Evolutionary conservation across 2,113 vertebrate genomes (phyloP), one percentile per base, ranked within the genome.

Genomic region (Pyrgilauda ruficollis): DNA sequence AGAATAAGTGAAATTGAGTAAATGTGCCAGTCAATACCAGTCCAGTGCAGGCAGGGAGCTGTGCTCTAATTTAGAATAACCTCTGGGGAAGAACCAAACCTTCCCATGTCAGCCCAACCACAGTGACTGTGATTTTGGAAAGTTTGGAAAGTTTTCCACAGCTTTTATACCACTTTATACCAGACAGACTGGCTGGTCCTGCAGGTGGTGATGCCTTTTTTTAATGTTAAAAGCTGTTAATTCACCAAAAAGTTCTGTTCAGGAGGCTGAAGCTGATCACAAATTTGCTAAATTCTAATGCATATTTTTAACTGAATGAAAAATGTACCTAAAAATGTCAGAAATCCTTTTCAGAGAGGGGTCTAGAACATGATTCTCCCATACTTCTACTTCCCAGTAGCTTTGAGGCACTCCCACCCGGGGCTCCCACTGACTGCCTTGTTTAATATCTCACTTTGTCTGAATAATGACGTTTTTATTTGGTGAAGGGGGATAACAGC

Each of bases 31-130:
- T 56, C 43, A 15, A 15, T 10, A 23, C 28, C 70, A 50, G 28
- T 3, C 3, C 35, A 31, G 43, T 1, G 20, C 41, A 15, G 78
- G 7, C 16, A 20, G 44, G 6, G 74, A 50, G 18, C 74, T 10
- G 52, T 13, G 1, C n/a, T 72, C 7, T 50, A 4, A 7, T 11
- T 39, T 2, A 10, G 20, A 47, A 6, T 20, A 27, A 52, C 4
- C 23, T 12, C 43, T 23, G 9, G 84, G 76, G 19, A n/a, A 41
- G 68, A 62, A 7, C 31, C 13, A 26, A 11, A 43, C 16, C 24
- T 12, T 58, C 16, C 0, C 7, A 0, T 2, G 35, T 24, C 35
- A 46, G 28, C 72, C 14, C 15, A 20, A 6, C 13, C 17, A 2
- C 50, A 33, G 19, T 1, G 16, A 2, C 67, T 85, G 50, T 2